Percentiles rank a stretch among this genome's conserved stretches.
Conservation (phyloP, 2,113 vertebrate genomes). For the Cyphomyrus discorhynchus region DNA sequence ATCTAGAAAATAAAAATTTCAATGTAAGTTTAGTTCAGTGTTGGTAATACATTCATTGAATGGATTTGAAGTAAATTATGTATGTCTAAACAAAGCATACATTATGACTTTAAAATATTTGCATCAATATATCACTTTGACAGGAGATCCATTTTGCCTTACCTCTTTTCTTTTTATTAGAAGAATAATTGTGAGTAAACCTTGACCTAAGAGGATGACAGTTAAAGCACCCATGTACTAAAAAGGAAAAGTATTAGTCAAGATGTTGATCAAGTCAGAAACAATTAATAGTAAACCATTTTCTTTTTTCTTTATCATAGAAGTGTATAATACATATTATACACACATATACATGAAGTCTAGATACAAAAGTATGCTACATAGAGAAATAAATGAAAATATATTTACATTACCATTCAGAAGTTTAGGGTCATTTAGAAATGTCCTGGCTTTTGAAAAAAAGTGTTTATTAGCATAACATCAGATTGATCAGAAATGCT, state of each 20-base stretch:
- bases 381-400: not conserved
- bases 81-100: not conserved
- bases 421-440: too few relatives aligned
- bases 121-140: not conserved
- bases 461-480: too few relatives aligned
- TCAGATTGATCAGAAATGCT: too few relatives aligned
- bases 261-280: not conserved
- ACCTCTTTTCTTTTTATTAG: constrained; percentile 35
- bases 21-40: not conserved
- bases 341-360: not conserved
- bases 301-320: not conserved
- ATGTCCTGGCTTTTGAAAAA: too few relatives aligned
- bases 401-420: not conserved
- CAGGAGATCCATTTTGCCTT: constrained; percentile 12
- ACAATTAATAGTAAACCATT: not conserved
- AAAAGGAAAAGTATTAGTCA: not conserved
- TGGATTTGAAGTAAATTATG: not conserved
- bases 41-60: not conserved
- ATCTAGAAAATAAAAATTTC: constrained; percentile 37
- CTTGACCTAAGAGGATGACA: constrained; percentile 45
- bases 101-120: not conserved
- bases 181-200: constrained; percentile 46
- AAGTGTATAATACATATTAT: not conserved
- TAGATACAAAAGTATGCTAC: not conserved
- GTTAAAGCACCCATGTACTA: constrained; percentile 48